A percentile compares a stretch with the other conserved stretches of the same genome.
These are phyloP conservation scores for Hesperophylax magnus DNA, from an alignment of 1,140 invertebrate species.

Conservation along the genomic window DNA sequence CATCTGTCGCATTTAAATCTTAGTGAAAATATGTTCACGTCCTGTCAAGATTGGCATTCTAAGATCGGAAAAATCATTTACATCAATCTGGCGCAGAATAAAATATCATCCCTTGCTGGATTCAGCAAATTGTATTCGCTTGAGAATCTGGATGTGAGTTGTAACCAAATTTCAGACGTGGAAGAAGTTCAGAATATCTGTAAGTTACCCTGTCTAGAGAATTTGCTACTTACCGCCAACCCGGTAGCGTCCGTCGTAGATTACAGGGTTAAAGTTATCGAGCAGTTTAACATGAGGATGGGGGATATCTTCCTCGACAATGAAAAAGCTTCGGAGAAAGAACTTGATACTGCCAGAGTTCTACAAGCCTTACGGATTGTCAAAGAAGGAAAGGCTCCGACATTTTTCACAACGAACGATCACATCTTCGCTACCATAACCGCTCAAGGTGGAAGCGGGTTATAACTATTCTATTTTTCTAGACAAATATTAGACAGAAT, in stretches of 20 bases:
- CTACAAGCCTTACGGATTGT: constrained; percentile 84
- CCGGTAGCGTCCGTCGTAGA: constrained; percentile 88
- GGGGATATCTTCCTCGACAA: constrained; percentile 88
- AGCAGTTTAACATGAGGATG: constrained; percentile 84
- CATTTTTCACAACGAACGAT: constrained; percentile 60
- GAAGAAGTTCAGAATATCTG: constrained; percentile 86
- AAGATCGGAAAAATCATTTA: constrained; percentile 91
- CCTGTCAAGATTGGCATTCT: constrained; percentile 84
- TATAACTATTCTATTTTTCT: constrained; percentile 41
- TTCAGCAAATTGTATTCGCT: constrained; percentile 90
- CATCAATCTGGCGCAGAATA: constrained; percentile 91
- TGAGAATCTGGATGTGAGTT: constrained; percentile 87
- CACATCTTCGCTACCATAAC: constrained; percentile 47
- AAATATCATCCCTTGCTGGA: constrained; percentile 80
- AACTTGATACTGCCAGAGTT: constrained; percentile 92
- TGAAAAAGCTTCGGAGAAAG: constrained; percentile 87
- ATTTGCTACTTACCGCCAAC: constrained; percentile 89
- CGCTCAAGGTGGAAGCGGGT: constrained; percentile 52
- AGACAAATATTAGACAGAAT: constrained; percentile 16
- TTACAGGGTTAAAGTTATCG: constrained; percentile 91
- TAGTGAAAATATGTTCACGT: constrained; percentile 81
- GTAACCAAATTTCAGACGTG: constrained; percentile 86
- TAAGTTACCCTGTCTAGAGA: constrained; percentile 87
- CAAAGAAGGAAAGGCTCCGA: constrained; percentile 67
- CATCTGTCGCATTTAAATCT: constrained; percentile 83